phyloP scores from a whole-genome alignment of 2,797 vertebrate species.

The Botia almorhae region DNA sequence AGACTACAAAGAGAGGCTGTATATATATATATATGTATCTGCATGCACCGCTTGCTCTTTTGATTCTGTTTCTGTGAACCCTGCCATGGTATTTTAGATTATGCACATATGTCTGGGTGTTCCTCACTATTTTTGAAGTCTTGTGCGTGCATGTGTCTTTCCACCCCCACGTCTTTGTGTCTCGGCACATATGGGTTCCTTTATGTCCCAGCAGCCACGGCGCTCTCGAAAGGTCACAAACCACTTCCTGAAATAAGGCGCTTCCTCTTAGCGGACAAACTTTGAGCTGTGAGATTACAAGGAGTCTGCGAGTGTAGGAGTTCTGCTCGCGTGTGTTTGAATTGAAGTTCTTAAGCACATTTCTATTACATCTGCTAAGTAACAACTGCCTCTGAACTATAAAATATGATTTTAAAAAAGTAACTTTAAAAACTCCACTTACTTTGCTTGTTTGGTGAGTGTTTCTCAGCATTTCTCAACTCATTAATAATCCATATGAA shows the following conservation, averaged over 20 bases:
- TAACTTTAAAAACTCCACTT: background rate
- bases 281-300: conserved; percentile 45
- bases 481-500: too few species aligned
- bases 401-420: background rate
- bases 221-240: conserved; percentile 77
- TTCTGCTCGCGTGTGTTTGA: conserved; percentile 18
- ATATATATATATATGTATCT: background rate
- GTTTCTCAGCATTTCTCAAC: too few species aligned
- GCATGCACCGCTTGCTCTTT: background rate
- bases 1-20: background rate
- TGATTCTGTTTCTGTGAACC: conserved; percentile 18
- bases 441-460: too few species aligned
- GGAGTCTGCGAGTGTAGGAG: conserved; percentile 46
- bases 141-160: conserved; percentile 36
- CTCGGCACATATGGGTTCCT: conserved; percentile 66
- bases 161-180: conserved; percentile 45
- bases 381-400: background rate
- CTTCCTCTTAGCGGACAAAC: conserved; percentile 75
- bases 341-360: background rate
- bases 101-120: conserved; percentile 12
- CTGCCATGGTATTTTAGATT: background rate
- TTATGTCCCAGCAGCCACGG: conserved; percentile 60
- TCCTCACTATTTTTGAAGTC: conserved; percentile 24
- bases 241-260: conserved; percentile 77
- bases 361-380: background rate